These are phyloP conservation scores for Heliconius nattereri DNA, from an alignment of 1,140 invertebrate species.

Conservation along the genomic window DNA sequence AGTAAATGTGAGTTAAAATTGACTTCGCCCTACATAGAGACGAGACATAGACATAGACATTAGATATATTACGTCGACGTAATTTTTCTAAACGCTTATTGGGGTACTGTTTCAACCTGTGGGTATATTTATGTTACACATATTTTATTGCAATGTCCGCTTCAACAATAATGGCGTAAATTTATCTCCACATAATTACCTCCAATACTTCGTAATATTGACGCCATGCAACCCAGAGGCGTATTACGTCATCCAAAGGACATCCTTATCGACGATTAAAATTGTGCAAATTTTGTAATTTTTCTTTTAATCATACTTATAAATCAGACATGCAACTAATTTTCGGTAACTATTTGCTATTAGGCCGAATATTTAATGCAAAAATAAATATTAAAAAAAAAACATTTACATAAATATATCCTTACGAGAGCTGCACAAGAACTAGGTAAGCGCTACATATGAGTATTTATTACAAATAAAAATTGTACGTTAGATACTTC, in stretches of 20 bases:
- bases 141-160: not conserved
- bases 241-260: conserved; percentile 2
- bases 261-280: not conserved
- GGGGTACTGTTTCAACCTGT: not conserved
- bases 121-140: not conserved
- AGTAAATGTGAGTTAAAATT: no score
- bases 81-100: not conserved
- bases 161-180: not conserved
- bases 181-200: conserved; percentile 1
- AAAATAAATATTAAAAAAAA: no score
- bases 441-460: no score
- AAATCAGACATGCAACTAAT: not conserved
- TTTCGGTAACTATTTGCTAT: no score
- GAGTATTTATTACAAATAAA: no score
- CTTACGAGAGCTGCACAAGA: no score
- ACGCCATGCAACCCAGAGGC: not conserved
- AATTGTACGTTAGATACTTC: no score
- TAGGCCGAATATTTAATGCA: no score
- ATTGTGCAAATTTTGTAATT: not conserved
- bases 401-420: no score
- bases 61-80: no score
- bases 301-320: not conserved
- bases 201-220: conserved; percentile 2
- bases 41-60: no score
- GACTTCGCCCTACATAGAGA: no score